Base-by-base conservation (phyloP, 2,888 invertebrate genomes). In the Elmis aenea region DNA sequence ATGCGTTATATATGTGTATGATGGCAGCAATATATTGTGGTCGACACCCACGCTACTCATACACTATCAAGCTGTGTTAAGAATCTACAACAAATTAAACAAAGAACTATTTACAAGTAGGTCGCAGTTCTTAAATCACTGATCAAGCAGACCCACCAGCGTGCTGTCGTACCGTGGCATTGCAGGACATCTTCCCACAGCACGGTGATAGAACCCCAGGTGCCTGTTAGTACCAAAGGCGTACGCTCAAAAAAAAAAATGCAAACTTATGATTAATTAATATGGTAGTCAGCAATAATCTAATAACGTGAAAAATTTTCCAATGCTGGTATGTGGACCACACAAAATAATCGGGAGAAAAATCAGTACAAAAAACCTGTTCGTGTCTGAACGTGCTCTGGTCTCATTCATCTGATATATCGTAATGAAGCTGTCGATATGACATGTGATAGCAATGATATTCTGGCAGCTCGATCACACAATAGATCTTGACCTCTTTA, bases 371-470 rank as follows among this genome's bases (percentile, higher is more conserved):
- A 27, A 27, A 16, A 34, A 34, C 13, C 10, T 22, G 22, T 15
- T 18, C 22, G 23, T 24, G 28, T 26, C 13, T 23, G 23, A 28
- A 24, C 24, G 21, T 30, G 25, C 30, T 26, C 33, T 45, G 38
- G 37, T 37, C 37, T 31, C 30, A 41, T 28, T 34, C 28, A 16
- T 22, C 28, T 34, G 34, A 34, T 34, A 49, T 54, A 51, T 46
- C 46, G 46, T 46, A 57, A 61, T 59, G 58, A 56, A 61, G 59
- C 57, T 56, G 54, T 59, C 55, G 62, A 62, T 62, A 50, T 38
- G 57, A 58, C 54, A 52, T 52, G 53, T 55, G 58, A 62, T 61
- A 61, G 56, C 50, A 48, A 44, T 50, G 48, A 50, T 51, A 46
- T 51, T 50, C 48, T 58, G 59, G 58, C 61, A 58, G 56, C 46